Evolutionary conservation across 2,888 invertebrate species (phyloP).

Genomic region (Xylota sylvarum): DNA sequence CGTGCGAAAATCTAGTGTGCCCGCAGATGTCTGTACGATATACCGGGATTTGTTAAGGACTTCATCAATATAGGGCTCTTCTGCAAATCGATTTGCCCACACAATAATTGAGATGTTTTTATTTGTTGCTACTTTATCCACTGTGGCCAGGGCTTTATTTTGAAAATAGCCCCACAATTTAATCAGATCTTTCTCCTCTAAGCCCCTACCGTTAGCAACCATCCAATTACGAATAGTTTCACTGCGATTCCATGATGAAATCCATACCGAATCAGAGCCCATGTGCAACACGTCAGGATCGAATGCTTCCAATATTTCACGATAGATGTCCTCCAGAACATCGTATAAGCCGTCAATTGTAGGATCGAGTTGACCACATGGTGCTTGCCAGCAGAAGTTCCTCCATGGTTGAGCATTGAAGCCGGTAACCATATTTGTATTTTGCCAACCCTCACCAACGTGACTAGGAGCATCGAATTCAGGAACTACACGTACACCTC

Average conservation of each 20-base stretch:
- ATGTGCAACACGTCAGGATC: constrained; percentile 91
- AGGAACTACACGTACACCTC: constrained; percentile 93
- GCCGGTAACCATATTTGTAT: constrained; percentile 87
- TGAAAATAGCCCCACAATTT: constrained; percentile 91
- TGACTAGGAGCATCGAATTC: constrained; percentile 95
- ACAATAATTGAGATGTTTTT: constrained; percentile 88
- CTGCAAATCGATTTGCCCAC: constrained; percentile 92
- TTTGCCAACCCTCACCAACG: constrained; percentile 92
- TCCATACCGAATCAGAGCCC: constrained; percentile 90
- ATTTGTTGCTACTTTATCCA: constrained; percentile 79
- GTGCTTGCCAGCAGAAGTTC: constrained; percentile 90
- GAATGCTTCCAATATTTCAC: constrained; percentile 87
- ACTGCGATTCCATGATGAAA: constrained; percentile 89
- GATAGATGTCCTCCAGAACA: constrained; percentile 88
- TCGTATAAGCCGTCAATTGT: constrained; percentile 88
- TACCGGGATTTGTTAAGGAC: constrained; percentile 89
- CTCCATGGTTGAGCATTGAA: constrained; percentile 89
- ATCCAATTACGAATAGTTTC: constrained; percentile 88
- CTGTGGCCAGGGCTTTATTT: constrained; percentile 78
- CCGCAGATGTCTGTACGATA: constrained; percentile 88
- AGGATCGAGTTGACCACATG: constrained; percentile 92
- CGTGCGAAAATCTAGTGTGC: constrained; percentile 79
- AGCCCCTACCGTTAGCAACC: constrained; percentile 86
- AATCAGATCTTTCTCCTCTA: constrained; percentile 86
- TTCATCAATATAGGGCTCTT: constrained; percentile 87